Evolutionary conservation across 2,888 invertebrate species (phyloP).

Genomic region (Cephus pygmeus): DNA sequence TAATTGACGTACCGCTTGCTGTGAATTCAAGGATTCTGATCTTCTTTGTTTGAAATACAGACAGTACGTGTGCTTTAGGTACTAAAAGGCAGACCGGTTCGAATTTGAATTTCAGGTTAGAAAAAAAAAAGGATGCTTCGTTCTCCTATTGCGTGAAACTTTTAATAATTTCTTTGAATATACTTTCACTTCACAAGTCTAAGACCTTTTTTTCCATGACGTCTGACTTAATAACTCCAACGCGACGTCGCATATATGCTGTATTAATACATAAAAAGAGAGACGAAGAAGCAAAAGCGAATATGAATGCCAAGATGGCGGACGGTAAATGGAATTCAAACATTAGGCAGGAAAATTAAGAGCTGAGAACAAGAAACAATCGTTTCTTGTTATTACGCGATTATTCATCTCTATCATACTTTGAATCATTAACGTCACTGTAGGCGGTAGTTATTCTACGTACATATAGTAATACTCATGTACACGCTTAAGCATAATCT

Average conservation of each 20-base stretch:
- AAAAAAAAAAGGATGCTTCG: neutral
- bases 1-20: neutral
- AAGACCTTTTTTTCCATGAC: neutral
- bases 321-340: conserved; percentile 56
- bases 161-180: neutral
- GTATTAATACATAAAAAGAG: neutral
- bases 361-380: conserved; percentile 38
- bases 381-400: conserved; percentile 46
- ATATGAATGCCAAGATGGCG: neutral
- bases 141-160: neutral
- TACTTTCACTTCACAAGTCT: neutral
- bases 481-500: neutral
- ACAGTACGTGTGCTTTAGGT: neutral
- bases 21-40: neutral
- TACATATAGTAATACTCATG: neutral
- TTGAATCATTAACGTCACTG: conserved; percentile 48
- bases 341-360: conserved; percentile 61
- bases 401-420: conserved; percentile 43
- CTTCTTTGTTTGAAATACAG: neutral
- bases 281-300: neutral
- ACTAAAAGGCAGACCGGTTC: neutral
- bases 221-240: neutral
- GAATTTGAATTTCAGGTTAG: neutral
- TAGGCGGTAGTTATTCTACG: neutral
- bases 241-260: neutral